Conservation (phyloP, 2,797 vertebrate species). For the Hapalemur alaotrensis region DNA sequence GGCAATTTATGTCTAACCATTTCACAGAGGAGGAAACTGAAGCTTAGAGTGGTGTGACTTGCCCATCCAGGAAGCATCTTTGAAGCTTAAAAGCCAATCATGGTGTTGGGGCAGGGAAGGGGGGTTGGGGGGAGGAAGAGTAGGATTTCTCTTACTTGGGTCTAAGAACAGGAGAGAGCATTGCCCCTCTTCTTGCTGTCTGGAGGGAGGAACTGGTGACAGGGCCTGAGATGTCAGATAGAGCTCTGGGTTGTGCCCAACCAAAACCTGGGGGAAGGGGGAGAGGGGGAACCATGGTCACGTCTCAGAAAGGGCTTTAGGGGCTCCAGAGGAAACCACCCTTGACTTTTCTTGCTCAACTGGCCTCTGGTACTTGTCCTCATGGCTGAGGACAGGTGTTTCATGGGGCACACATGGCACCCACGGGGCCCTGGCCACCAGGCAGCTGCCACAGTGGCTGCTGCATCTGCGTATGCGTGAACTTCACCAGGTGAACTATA, state of each 20-base stretch:
- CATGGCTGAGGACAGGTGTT: neutral
- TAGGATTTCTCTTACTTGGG: neutral
- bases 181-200: neutral
- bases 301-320: neutral
- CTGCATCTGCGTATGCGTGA: neutral
- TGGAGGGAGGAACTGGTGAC: neutral
- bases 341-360: neutral
- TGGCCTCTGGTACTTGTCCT: neutral
- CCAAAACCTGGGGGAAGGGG: neutral
- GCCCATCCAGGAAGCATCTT: neutral
- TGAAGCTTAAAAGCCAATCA: neutral
- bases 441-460: neutral
- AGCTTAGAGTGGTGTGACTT: neutral
- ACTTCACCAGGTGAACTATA: neutral
- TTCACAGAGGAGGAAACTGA: slow-evolving; percentile 9
- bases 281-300: neutral
- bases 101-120: neutral
- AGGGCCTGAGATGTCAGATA: neutral
- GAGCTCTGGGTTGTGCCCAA: neutral
- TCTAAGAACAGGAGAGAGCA: neutral
- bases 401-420: neutral
- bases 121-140: neutral
- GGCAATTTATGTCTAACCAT: neutral
- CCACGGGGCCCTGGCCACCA: neutral
- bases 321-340: neutral